These are phyloP conservation scores for Hermatobates lingyangjiaoensis DNA, from an alignment of 1,140 invertebrate species.

Conservation along the genomic window DNA sequence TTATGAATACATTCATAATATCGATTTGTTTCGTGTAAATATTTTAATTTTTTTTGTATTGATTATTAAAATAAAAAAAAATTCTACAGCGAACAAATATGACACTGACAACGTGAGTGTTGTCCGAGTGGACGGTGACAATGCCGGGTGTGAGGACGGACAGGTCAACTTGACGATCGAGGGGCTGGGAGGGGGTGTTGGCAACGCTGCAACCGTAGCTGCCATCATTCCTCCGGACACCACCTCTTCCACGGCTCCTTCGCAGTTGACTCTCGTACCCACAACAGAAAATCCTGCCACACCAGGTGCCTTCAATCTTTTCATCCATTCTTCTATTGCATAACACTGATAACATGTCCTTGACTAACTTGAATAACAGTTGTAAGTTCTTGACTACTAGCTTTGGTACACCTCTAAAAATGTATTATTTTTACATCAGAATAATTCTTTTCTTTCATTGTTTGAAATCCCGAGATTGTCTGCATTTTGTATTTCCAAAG, in stretches of 20 bases:
- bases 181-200: not conserved
- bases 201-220: not conserved
- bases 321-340: not conserved
- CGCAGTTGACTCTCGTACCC: slow-evolving; percentile 14
- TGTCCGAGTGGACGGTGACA: slow-evolving; percentile 9
- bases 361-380: too few relatives aligned
- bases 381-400: not conserved
- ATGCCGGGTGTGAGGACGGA: not conserved
- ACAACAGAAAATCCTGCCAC: not conserved
- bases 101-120: slow-evolving; percentile 11
- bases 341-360: too few relatives aligned
- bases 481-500: too few relatives aligned
- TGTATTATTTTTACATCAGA: not conserved
- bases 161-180: slow-evolving; percentile 5
- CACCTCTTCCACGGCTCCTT: slow-evolving; percentile 15
- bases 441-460: not conserved
- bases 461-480: not conserved
- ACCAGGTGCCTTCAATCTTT: not conserved
- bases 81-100: slow-evolving; percentile 15
- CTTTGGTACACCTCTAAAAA: not conserved
- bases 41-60: not conserved
- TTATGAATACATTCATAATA: not conserved
- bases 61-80: not conserved
- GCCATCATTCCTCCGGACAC: not conserved
- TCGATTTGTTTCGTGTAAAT: not conserved